Conservation (phyloP, 2,113 vertebrate species). For the Trochalopteron elliotii region DNA sequence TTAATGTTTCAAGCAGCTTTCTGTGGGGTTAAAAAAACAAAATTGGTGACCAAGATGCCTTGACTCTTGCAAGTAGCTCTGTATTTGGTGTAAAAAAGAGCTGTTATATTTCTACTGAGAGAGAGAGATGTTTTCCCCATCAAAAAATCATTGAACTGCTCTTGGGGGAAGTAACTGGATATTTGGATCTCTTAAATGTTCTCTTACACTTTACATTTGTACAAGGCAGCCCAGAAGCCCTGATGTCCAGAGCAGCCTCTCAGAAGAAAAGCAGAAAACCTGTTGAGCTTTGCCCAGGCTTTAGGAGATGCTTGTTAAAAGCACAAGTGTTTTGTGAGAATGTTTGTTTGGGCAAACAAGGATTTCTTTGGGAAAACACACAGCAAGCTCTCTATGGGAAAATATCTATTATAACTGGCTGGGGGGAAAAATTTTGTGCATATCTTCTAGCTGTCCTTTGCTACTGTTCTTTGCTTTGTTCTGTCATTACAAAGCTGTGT, state of each 20-base stretch:
- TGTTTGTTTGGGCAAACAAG: not conserved
- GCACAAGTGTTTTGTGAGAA: not conserved
- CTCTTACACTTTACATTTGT: not conserved
- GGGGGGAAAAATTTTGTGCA: not conserved
- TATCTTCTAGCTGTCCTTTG: not conserved
- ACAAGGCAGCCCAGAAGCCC: not conserved
- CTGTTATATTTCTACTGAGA: not conserved
- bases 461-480: not conserved
- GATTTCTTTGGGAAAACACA: not conserved
- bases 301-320: not conserved
- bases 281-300: not conserved
- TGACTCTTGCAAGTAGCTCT: not conserved
- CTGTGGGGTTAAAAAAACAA: not conserved
- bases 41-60: not conserved
- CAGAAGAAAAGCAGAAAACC: not conserved
- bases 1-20: not conserved
- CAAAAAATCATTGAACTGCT: not conserved
- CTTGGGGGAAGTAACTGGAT: not conserved
- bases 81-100: not conserved
- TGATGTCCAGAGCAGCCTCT: not conserved
- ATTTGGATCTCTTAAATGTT: not conserved
- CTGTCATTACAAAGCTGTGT: not conserved
- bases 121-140: not conserved
- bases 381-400: not conserved
- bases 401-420: not conserved